These are phyloP conservation scores for Drosophila mettleri DNA, from an alignment of 2,888 invertebrate species.

Conservation along the genomic window DNA sequence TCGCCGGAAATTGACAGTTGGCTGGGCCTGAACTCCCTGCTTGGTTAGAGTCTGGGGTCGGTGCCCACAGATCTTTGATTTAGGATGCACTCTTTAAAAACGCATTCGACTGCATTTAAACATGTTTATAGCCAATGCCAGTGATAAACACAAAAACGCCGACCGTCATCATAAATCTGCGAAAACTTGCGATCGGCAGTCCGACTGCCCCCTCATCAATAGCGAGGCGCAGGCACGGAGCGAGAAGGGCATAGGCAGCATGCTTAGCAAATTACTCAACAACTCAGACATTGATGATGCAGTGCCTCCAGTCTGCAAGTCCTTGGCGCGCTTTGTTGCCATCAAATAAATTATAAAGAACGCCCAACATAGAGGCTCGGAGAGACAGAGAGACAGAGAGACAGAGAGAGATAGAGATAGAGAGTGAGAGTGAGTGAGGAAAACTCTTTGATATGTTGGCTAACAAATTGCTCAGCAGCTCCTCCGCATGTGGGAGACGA, in stretches of 20 bases:
- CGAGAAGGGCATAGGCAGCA: slow-evolving; percentile 22
- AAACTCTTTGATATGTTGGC: slow-evolving; percentile 15
- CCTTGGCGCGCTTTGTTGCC: slow-evolving; percentile 39
- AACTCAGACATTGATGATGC: slow-evolving; percentile 56
- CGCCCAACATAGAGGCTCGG: slow-evolving; percentile 24
- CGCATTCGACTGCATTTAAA: slow-evolving; percentile 76
- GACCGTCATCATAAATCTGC: slow-evolving; percentile 70
- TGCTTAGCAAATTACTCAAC: slow-evolving; percentile 82
- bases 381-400: slow-evolving; percentile 1
- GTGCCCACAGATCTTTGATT: slow-evolving; percentile 75
- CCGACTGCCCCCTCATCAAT: slow-evolving; percentile 9
- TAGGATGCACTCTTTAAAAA: slow-evolving; percentile 83
- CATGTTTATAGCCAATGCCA: slow-evolving; percentile 74
- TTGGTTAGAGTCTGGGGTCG: slow-evolving; percentile 33
- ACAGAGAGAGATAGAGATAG: background rate
- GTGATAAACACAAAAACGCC: slow-evolving; percentile 55
- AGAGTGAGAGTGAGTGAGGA: background rate
- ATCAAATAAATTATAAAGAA: slow-evolving; percentile 83
- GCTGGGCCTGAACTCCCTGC: slow-evolving; percentile 7
- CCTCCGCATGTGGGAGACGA: slow-evolving; percentile 74
- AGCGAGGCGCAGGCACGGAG: background rate
- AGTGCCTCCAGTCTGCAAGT: slow-evolving; percentile 23
- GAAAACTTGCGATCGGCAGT: slow-evolving; percentile 40
- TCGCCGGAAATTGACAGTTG: slow-evolving; percentile 70
- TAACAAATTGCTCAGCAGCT: slow-evolving; percentile 49